Evolutionary conservation across 1,140 invertebrate species (phyloP), one percentile per base, ranked within the genome.

Genomic region (Papilio aristodemus): DNA sequence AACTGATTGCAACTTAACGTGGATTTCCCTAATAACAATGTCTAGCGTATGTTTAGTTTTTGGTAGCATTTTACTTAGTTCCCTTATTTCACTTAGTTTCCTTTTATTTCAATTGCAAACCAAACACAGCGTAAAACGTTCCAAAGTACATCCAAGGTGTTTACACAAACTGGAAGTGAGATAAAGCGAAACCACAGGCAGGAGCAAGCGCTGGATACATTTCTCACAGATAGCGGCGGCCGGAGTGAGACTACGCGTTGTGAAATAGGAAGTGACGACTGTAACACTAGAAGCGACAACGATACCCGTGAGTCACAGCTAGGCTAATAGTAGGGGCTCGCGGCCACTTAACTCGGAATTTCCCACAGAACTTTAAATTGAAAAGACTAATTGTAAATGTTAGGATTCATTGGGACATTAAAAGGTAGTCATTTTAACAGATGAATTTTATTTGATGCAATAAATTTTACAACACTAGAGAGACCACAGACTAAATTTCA

Each of bases 191-290:
- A 58, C 67, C 38, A 32, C 58, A 62, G 58, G 58, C 63, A 66
- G 41, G 63, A 46, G 63, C 39, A 66, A 66, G 43, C 41, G 41
- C 25, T 46, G 13, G 39, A 68, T 60, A 39, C 54, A 67, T 67
- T 57, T 67, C 66, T 67, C 66, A 58, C 32, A 60, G 58, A 69
- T 60, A 27, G 37, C 50, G 38, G 39, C 22, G 14, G 36, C 67
- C 59, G 68, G 59, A 70, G 17, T 68, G 58, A 69, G 41, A 66
- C 58, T 68, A 25, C 46, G 62, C 71, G 68, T 84, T 84, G 81
- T 78, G 81, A 84, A 85, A 84, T 85, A 82, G 81, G 84, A 85
- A 85, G 79, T 84, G 78, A 75, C 75, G 81, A 79, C 62, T 69
- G 81, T 86, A 86, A 86, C 74, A 83, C 76, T 77, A 86, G 79